Conservation (phyloP, 1,140 invertebrate species). For the Procambarus virginalis region DNA sequence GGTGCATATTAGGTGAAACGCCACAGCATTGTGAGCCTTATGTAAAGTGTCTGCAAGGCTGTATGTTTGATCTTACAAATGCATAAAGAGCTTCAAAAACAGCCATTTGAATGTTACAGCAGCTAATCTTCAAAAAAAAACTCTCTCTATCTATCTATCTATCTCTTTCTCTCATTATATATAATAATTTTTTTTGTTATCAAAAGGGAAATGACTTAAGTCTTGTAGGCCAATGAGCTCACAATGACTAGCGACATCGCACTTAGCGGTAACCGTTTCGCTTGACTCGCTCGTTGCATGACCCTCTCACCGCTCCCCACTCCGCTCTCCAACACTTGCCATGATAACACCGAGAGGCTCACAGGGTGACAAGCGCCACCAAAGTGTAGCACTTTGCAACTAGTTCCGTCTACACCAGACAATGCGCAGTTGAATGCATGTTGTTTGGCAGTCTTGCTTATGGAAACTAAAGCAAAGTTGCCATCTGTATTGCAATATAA, state of each 20-base stretch:
- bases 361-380: background rate
- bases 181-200: no score
- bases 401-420: no score
- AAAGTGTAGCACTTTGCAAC: no score
- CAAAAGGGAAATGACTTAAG: no score
- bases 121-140: background rate
- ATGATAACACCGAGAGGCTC: background rate
- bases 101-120: background rate
- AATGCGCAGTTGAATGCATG: no score
- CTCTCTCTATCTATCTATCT: background rate
- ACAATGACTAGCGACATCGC: background rate
- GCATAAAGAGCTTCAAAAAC: background rate
- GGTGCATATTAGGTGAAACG: background rate
- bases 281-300: background rate
- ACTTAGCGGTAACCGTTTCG: background rate
- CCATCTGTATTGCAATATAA: no score
- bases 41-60: constrained; percentile 16
- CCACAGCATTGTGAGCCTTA: constrained; percentile 5
- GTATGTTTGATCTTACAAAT: background rate
- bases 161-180: no score
- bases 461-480: no score
- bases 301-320: constrained; percentile 24
- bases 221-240: background rate
- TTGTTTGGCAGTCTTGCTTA: no score
- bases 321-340: constrained; percentile 19